A percentile compares a stretch with the other conserved stretches of the same genome.
phyloP scores from a whole-genome alignment of 2,113 vertebrate genomes.

The Myrmecobius fasciatus region DNA sequence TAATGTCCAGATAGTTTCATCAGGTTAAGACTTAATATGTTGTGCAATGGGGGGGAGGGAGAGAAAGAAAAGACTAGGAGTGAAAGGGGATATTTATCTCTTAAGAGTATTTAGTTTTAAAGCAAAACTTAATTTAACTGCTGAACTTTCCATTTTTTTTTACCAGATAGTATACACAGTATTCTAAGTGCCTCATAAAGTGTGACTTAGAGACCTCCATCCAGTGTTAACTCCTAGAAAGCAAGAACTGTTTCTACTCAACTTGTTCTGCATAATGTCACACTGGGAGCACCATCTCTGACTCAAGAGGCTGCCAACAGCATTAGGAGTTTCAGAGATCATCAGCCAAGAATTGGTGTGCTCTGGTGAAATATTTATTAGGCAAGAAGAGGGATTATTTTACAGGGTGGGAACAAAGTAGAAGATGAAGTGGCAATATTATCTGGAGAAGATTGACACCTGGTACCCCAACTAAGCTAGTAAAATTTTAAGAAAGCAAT shows the following conservation, averaged over 20 bases:
- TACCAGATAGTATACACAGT: not conserved
- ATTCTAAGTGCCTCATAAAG: not conserved
- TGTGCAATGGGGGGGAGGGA: not conserved
- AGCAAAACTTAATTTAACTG: not conserved
- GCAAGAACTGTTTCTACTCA: not conserved
- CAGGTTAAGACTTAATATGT: not conserved
- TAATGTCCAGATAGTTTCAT: constrained; percentile 24
- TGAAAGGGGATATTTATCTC: not conserved
- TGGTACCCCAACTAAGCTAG: not conserved
- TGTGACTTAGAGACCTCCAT: not conserved
- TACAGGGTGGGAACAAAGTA: not conserved
- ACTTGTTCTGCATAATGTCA: not conserved
- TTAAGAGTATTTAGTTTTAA: not conserved
- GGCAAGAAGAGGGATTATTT: not conserved
- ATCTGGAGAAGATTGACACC: not conserved
- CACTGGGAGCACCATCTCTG: not conserved
- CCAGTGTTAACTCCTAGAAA: not conserved
- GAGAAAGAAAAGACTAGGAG: not conserved
- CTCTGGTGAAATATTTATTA: not conserved
- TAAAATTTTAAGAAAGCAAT: not conserved
- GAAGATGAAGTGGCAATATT: not conserved
- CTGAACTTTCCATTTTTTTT: not conserved
- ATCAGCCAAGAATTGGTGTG: not conserved
- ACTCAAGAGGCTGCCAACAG: not conserved
- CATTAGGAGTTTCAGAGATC: not conserved